A percentile compares a stretch with the other conserved stretches of the same genome.
These are phyloP conservation scores for Leptinotarsa tumamoca DNA, from an alignment of 2,888 invertebrate species.

Conservation along the genomic window DNA sequence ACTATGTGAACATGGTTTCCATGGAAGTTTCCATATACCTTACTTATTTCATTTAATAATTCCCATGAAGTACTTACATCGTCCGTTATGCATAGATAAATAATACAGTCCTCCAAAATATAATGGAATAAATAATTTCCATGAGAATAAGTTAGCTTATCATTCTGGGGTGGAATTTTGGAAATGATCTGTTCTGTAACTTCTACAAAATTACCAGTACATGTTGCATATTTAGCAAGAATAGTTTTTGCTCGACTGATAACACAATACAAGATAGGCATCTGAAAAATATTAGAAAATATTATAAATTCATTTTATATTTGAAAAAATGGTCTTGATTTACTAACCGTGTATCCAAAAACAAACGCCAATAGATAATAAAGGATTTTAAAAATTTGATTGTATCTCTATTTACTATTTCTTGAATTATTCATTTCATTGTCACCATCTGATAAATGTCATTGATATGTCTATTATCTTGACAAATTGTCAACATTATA, in stretches of 20 bases:
- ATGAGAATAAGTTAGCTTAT: constrained; percentile 93
- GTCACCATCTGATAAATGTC: no score
- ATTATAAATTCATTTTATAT: no score
- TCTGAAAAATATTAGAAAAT: constrained; percentile 63
- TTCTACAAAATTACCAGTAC: constrained; percentile 94
- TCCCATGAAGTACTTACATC: constrained; percentile 76
- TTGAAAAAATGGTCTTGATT: no score
- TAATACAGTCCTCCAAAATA: constrained; percentile 85
- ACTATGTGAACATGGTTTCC: background rate
- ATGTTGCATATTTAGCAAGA: constrained; percentile 90
- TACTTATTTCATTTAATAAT: background rate
- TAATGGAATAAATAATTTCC: constrained; percentile 95
- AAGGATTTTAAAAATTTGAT: no score
- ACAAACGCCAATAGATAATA: no score
- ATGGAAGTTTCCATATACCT: background rate
- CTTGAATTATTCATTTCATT: no score
- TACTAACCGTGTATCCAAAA: no score
- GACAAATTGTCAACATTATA: no score
- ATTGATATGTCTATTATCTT: no score
- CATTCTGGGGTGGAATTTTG: constrained; percentile 89
- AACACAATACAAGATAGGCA: constrained; percentile 93
- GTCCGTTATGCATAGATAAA: constrained; percentile 96
- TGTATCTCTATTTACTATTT: no score
- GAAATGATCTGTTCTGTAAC: constrained; percentile 91
- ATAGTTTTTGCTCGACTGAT: constrained; percentile 88